Percentiles rank a stretch among this genome's conserved stretches.
phyloP scores from a whole-genome alignment of 2,113 vertebrate species.

The Microcebus tavaratra region DNA sequence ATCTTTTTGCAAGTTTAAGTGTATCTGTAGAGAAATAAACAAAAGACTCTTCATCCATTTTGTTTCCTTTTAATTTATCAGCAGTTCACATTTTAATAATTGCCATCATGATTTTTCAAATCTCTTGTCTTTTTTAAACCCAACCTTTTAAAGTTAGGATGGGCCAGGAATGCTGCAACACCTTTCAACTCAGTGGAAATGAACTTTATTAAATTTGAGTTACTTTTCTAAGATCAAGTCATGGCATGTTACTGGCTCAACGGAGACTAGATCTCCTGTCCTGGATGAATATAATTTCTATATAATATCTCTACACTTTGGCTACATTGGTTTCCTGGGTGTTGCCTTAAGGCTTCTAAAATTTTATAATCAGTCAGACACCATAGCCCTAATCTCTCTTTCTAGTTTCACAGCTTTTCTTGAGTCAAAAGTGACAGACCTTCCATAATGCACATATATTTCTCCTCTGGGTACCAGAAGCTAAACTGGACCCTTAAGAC shows the following conservation, averaged over 20 bases:
- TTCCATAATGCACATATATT: background rate
- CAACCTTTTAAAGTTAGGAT: background rate
- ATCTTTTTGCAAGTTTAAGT: constrained; percentile 76
- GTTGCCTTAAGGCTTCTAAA: background rate
- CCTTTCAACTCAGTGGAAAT: background rate
- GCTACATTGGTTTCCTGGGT: background rate
- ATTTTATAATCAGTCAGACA: background rate
- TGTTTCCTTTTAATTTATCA: background rate
- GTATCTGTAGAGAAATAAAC: constrained; percentile 62
- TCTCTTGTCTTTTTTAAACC: constrained; percentile 9
- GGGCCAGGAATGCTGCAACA: background rate
- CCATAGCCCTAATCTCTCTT: background rate
- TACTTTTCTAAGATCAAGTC: constrained; percentile 3
- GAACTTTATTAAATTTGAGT: constrained; percentile 23
- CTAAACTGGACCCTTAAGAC: background rate
- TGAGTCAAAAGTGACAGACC: background rate
- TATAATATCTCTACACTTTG: background rate
- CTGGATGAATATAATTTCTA: background rate
- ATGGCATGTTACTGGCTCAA: background rate
- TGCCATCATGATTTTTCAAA: background rate
- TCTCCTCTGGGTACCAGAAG: background rate
- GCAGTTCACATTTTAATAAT: constrained; percentile 13
- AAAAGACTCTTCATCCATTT: background rate
- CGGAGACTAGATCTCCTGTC: background rate
- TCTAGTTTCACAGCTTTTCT: constrained; percentile 21